Percentiles rank a stretch among this genome's conserved stretches.
These are phyloP conservation scores for Coregonus ussuriensis DNA, from an alignment of 2,797 vertebrate genomes.

Conservation along the genomic window DNA sequence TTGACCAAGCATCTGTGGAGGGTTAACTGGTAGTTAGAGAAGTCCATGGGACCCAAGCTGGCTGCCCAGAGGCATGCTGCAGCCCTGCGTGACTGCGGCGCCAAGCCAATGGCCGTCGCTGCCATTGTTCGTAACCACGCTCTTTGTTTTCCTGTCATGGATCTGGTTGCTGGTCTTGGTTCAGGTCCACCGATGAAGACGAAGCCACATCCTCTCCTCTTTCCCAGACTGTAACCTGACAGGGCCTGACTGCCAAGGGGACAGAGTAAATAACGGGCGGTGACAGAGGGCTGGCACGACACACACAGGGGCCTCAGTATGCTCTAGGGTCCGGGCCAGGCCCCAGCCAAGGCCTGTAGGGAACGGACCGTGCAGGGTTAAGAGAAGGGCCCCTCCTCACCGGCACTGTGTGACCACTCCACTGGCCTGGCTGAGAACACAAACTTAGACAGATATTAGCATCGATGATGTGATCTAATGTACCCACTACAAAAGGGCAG, in stretches of 20 bases:
- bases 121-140: not conserved
- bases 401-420: not conserved
- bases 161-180: not conserved
- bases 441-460: not conserved
- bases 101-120: not conserved
- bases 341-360: not conserved
- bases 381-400: conserved; percentile 2
- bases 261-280: conserved; percentile 31
- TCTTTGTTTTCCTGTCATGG: conserved; percentile 1
- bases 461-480: not conserved
- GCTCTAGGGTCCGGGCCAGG: not conserved
- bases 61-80: conserved; percentile 7
- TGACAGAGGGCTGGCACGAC: conserved; percentile 35
- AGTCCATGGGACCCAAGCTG: conserved; percentile 5
- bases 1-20: conserved; percentile 33
- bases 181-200: not conserved
- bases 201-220: not conserved
- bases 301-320: conserved; percentile 18
- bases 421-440: not conserved
- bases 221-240: conserved; percentile 4
- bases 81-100: not conserved
- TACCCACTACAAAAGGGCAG: not conserved
- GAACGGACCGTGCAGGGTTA: not conserved
- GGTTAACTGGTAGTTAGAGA: not conserved
- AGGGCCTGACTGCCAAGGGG: conserved; percentile 14